phyloP scores from a whole-genome alignment of 2,797 vertebrate species.

The Hyperoplus immaculatus region DNA sequence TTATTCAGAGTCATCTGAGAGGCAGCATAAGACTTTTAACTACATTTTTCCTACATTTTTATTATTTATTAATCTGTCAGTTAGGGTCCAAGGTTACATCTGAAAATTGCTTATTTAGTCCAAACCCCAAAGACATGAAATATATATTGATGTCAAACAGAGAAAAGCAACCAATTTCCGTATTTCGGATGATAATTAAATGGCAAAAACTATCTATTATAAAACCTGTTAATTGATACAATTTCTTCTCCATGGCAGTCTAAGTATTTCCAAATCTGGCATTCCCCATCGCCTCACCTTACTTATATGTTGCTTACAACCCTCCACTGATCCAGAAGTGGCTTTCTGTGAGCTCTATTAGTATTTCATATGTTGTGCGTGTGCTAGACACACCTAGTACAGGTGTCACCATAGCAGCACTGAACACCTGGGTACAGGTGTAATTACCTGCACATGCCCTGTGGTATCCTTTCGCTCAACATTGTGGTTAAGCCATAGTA shows the following conservation, averaged over 20 bases:
- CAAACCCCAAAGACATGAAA: neutral
- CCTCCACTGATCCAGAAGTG: neutral
- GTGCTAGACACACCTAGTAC: neutral
- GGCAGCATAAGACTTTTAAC: too few relatives aligned
- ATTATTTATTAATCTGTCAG: neutral
- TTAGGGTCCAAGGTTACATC: neutral
- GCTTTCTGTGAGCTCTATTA: neutral
- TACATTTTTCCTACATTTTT: neutral
- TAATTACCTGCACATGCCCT: constrained; percentile 20
- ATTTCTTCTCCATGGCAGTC: neutral
- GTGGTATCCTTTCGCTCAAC: constrained; percentile 25
- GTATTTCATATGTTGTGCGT: neutral
- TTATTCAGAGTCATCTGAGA: neutral
- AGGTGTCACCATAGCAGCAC: constrained; percentile 18
- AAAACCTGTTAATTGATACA: neutral
- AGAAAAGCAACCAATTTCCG: neutral
- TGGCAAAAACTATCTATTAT: neutral
- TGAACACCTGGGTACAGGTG: neutral
- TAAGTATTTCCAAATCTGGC: neutral
- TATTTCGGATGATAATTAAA: neutral
- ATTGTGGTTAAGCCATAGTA: constrained; percentile 46
- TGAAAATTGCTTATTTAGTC: neutral
- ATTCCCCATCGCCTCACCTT: neutral
- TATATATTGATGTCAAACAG: neutral
- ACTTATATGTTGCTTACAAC: neutral